Percentiles rank a stretch among this genome's conserved stretches.
Evolutionary conservation across 2,888 invertebrate genomes (phyloP).

Genomic region (Oligia latruncula): DNA sequence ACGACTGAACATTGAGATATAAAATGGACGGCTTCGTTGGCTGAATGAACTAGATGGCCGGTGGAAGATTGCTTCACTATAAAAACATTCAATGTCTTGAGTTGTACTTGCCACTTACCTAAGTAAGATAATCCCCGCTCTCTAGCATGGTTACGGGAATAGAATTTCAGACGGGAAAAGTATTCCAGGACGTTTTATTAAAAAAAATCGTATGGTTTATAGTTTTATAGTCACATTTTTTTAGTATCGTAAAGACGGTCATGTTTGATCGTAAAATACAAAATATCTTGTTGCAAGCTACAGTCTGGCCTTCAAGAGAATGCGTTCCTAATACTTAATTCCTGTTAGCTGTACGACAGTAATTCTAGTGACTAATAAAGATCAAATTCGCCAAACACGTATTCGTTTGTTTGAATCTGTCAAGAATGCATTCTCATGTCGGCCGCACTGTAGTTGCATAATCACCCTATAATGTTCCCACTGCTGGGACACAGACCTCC

Average conservation of each 20-base stretch:
- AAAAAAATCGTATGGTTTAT: background rate
- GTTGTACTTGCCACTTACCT: slow-evolving; percentile 35
- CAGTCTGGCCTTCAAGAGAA: too few species aligned
- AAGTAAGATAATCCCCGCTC: slow-evolving; percentile 30
- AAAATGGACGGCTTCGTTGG: slow-evolving; percentile 57
- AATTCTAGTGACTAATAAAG: too few species aligned
- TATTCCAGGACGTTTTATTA: background rate
- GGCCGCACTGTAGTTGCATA: too few species aligned
- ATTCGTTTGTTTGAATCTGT: too few species aligned
- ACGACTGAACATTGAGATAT: slow-evolving; percentile 61
- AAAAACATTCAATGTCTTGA: slow-evolving; percentile 50
- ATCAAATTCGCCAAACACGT: too few species aligned
- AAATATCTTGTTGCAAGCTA: background rate
- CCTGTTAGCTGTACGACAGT: too few species aligned
- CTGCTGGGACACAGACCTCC: background rate
- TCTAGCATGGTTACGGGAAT: slow-evolving; percentile 6
- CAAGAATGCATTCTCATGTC: too few species aligned
- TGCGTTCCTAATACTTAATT: too few species aligned
- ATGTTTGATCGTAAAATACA: slow-evolving; percentile 2
- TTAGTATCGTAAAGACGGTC: background rate
- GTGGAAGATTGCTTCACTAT: slow-evolving; percentile 53
- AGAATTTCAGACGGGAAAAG: slow-evolving; percentile 7
- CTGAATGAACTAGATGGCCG: slow-evolving; percentile 47
- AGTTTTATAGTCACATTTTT: background rate
- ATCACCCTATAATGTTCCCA: too few species aligned